Evolutionary conservation across 1,140 invertebrate species (phyloP).

Genomic region (Drosophila teissieri): DNA sequence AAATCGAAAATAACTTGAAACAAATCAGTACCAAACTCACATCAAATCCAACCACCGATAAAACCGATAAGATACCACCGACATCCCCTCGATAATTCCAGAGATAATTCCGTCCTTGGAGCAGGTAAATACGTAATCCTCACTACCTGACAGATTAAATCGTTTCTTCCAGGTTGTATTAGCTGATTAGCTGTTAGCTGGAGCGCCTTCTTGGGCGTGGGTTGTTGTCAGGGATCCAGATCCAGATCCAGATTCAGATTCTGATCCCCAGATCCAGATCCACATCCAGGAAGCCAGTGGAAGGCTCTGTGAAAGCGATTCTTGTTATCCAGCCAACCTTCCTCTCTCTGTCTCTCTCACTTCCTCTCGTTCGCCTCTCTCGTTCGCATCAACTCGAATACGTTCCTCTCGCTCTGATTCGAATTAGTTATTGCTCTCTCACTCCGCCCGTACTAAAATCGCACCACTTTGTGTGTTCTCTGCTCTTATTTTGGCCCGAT

Average conservation of each 20-base stretch:
- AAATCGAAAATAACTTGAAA: constrained; percentile 11
- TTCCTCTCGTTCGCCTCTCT: background rate
- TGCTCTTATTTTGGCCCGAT: constrained; percentile 60
- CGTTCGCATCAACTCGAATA: constrained; percentile 18
- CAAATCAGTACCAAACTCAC: constrained; percentile 20
- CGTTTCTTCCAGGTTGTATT: constrained; percentile 31
- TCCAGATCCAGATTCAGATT: no score
- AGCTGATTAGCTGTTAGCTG: background rate
- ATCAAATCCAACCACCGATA: constrained; percentile 18
- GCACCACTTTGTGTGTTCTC: constrained; percentile 35
- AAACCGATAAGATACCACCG: constrained; percentile 28
- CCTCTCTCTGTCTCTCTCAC: constrained; percentile 7
- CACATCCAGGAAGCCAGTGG: background rate
- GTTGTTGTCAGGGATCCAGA: background rate
- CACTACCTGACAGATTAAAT: constrained; percentile 42
- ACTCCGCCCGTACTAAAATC: constrained; percentile 38
- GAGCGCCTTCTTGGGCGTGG: background rate
- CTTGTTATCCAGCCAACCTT: background rate
- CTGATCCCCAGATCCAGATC: no score
- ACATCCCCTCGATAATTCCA: constrained; percentile 24
- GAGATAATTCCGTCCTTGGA: constrained; percentile 18
- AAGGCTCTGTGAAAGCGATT: background rate
- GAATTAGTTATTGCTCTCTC: background rate
- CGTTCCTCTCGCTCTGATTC: constrained; percentile 34
- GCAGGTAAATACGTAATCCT: constrained; percentile 66